Conservation (phyloP, 2,797 vertebrate genomes). For the Micrastur ruficollis region DNA sequence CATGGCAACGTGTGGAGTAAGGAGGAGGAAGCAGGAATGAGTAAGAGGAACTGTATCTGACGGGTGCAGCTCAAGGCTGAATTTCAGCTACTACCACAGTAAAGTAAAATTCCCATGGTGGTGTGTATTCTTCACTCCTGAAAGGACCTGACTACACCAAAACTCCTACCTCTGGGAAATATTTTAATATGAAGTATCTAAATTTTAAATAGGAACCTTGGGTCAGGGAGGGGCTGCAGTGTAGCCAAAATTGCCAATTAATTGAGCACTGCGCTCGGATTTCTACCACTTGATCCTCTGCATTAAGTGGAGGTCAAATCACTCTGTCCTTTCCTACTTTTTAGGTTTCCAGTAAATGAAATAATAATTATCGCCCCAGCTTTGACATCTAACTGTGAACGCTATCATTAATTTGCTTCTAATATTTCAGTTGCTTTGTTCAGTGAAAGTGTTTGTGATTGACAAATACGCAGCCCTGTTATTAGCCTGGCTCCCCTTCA, state of each 20-base stretch:
- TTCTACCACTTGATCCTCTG: background rate
- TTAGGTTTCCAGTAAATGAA: background rate
- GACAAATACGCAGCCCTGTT: background rate
- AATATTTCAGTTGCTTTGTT: slow-evolving; percentile 50
- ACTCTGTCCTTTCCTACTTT: background rate
- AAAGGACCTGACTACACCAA: background rate
- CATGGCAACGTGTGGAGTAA: background rate
- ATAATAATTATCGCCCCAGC: background rate
- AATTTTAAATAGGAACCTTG: background rate
- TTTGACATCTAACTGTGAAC: background rate
- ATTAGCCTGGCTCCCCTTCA: background rate
- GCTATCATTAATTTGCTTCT: slow-evolving; percentile 55
- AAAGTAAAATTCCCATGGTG: background rate
- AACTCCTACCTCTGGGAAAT: background rate
- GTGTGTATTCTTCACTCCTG: background rate
- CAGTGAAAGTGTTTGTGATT: slow-evolving; percentile 17
- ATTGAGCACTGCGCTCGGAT: background rate
- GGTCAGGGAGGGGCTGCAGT: background rate
- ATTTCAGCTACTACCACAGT: background rate
- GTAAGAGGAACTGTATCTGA: background rate
- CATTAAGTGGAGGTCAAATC: background rate
- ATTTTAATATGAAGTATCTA: background rate
- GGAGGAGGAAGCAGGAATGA: background rate
- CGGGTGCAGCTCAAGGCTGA: background rate
- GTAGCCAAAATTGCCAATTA: background rate